These are phyloP conservation scores for Poecilus cupreus DNA, from an alignment of 2,888 invertebrate genomes.

Conservation along the genomic window DNA sequence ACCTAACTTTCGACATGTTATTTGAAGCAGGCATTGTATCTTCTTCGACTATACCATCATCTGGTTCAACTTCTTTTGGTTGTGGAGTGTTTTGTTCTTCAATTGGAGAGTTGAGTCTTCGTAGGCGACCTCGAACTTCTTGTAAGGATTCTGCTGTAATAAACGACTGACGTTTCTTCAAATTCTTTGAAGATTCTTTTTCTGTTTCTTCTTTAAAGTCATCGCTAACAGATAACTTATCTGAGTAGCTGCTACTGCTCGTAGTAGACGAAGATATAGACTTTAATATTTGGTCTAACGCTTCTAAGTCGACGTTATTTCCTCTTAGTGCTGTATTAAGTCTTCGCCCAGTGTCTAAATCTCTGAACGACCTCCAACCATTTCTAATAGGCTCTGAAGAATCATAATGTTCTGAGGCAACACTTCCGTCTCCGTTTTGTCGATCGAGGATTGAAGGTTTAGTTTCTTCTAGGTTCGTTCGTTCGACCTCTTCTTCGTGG, in stretches of 20 bases:
- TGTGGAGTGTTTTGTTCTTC: constrained; percentile 66
- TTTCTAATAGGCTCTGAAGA: neutral
- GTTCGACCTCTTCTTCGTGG: constrained; percentile 64
- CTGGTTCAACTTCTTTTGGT: constrained; percentile 66
- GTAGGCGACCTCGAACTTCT: constrained; percentile 76
- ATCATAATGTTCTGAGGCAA: neutral
- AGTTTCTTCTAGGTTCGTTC: constrained; percentile 35
- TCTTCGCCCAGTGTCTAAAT: constrained; percentile 75
- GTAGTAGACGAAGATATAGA: constrained; percentile 69
- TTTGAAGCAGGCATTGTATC: constrained; percentile 43
- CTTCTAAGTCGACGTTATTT: constrained; percentile 75
- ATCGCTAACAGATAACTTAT: constrained; percentile 62
- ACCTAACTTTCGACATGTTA: constrained; percentile 68
- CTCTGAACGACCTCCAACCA: constrained; percentile 69
- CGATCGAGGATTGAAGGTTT: constrained; percentile 27
- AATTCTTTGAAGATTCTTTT: constrained; percentile 62
- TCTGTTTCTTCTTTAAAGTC: constrained; percentile 56
- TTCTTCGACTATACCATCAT: constrained; percentile 72
- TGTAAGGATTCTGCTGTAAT: constrained; percentile 78
- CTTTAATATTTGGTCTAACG: constrained; percentile 74
- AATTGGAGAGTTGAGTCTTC: constrained; percentile 74
- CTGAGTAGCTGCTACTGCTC: constrained; percentile 66
- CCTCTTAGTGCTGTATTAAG: constrained; percentile 75
- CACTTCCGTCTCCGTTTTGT: constrained; percentile 17
- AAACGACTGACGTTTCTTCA: constrained; percentile 73